These are phyloP conservation scores for Operophtera brumata DNA, from an alignment of 2,888 invertebrate species.

Conservation along the genomic window DNA sequence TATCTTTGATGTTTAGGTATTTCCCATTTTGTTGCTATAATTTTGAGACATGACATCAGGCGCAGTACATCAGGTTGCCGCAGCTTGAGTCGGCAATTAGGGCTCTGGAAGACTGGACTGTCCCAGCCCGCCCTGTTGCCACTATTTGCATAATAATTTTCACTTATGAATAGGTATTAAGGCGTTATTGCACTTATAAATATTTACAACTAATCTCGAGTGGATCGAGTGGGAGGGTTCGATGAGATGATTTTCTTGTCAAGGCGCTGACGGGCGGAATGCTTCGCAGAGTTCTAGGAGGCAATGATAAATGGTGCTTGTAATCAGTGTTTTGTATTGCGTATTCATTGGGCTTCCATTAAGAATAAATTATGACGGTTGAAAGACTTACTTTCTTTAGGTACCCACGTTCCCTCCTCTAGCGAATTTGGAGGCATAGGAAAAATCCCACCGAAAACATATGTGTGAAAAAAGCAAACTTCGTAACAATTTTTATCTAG, in stretches of 20 bases:
- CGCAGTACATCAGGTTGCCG: slow-evolving; percentile 25
- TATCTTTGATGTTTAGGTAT: too few species aligned
- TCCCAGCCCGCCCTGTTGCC: slow-evolving; percentile 65
- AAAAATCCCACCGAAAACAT: too few species aligned
- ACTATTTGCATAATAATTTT: slow-evolving; percentile 80
- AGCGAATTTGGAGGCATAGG: too few species aligned
- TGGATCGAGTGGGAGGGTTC: slow-evolving; percentile 56
- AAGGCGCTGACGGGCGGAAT: slow-evolving; percentile 58
- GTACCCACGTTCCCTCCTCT: not conserved
- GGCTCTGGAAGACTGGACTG: slow-evolving; percentile 53
- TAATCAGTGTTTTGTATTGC: slow-evolving; percentile 61
- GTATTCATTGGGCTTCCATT: slow-evolving; percentile 41
- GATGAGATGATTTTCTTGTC: slow-evolving; percentile 63
- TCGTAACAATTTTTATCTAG: too few species aligned
- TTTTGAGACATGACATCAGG: slow-evolving; percentile 7
- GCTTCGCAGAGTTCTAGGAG: slow-evolving; percentile 56
- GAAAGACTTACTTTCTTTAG: not conserved
- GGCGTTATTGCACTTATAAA: slow-evolving; percentile 77
- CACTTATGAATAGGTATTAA: slow-evolving; percentile 80
- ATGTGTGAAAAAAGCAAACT: too few species aligned
- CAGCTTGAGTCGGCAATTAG: slow-evolving; percentile 56
- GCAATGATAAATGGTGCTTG: slow-evolving; percentile 58
- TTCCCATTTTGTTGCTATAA: not conserved
- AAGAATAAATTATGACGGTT: slow-evolving; percentile 24
- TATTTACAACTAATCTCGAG: slow-evolving; percentile 66